Conservation (phyloP, 1,140 invertebrate species). For the Hormaphis cornu region DNA sequence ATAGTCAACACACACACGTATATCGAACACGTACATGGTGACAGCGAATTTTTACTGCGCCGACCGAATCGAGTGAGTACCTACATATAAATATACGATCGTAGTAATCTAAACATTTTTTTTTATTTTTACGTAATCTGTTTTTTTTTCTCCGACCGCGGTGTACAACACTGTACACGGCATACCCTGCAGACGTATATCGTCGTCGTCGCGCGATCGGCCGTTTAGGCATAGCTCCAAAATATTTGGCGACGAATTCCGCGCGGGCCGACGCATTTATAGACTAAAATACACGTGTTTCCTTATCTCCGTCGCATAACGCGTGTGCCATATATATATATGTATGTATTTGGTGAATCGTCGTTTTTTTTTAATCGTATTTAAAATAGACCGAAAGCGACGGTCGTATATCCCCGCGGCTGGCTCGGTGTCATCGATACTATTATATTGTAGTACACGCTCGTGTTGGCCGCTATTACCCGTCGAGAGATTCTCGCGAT, state of each 20-base stretch:
- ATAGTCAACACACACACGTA: too few species aligned
- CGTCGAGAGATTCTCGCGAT: neutral
- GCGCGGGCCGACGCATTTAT: constrained; percentile 6
- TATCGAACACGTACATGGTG: too few species aligned
- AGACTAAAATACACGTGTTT: constrained; percentile 7
- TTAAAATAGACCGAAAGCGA: constrained; percentile 20
- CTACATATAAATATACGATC: too few species aligned
- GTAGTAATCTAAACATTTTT: too few species aligned
- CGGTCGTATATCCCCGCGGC: too few species aligned
- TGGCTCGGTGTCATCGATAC: neutral
- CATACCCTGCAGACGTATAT: too few species aligned
- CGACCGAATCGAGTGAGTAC: too few species aligned
- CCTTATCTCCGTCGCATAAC: neutral
- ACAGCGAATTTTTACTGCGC: too few species aligned
- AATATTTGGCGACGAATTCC: constrained; percentile 13
- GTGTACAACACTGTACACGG: too few species aligned
- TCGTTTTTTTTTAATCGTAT: neutral
- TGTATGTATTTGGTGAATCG: neutral
- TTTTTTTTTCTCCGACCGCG: too few species aligned
- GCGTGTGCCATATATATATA: neutral
- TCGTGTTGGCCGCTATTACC: neutral
- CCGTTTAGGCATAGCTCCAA: constrained; percentile 20
- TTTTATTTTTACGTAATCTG: too few species aligned
- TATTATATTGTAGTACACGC: neutral
- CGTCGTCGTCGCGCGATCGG: neutral